A percentile compares a stretch with the other conserved stretches of the same genome.
Conservation (phyloP, 2,888 invertebrate genomes). For the Nysson spinosus region DNA sequence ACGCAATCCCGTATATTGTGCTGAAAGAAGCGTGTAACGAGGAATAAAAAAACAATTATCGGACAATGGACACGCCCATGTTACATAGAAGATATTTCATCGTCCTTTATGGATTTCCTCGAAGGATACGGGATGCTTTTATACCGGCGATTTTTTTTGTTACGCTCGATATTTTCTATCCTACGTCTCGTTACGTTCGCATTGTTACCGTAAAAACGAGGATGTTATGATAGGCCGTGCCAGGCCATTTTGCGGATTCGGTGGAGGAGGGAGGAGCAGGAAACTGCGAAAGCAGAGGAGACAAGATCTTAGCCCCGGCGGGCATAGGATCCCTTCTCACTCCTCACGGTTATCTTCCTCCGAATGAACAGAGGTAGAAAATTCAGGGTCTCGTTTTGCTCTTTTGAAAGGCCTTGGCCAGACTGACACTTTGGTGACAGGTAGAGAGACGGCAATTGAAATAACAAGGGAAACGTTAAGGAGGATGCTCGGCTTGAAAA, state of each 20-base stretch:
- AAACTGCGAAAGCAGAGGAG: conserved; percentile 5
- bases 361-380: conserved; percentile 50
- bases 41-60: not conserved
- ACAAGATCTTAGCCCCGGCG: conserved; percentile 16
- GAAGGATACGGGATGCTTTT: not conserved
- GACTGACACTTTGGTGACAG: conserved; percentile 58
- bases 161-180: conserved; percentile 35
- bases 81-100: conserved; percentile 1
- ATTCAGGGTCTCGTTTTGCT: conserved; percentile 51
- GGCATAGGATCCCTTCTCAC: conserved; percentile 38
- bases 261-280: conserved; percentile 1
- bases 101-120: conserved; percentile 1
- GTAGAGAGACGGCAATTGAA: conserved; percentile 62
- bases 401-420: conserved; percentile 43
- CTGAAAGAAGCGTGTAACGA: too few species aligned
- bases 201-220: conserved; percentile 52
- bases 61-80: not conserved
- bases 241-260: conserved; percentile 45
- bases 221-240: conserved; percentile 54
- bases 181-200: conserved; percentile 52
- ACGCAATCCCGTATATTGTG: too few species aligned
- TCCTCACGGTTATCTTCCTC: conserved; percentile 59
- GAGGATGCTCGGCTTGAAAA: conserved; percentile 38
- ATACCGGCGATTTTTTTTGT: conserved; percentile 8
- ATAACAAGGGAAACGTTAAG: conserved; percentile 58